Conservation (phyloP, 1,140 invertebrate species). For the Coptotermes formosanus region DNA sequence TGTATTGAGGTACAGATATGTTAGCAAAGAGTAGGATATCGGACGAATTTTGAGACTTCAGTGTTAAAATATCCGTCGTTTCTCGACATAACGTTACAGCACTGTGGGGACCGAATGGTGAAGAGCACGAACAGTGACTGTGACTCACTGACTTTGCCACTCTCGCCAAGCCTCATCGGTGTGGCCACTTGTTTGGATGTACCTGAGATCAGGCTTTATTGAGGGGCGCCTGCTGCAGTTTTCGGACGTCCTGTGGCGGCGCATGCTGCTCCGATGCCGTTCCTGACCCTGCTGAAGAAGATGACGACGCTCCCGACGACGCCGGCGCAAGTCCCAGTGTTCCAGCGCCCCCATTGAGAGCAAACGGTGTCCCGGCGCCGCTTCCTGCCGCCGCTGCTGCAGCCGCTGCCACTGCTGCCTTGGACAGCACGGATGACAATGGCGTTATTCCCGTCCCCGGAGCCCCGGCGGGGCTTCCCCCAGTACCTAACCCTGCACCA, state of each 20-base stretch:
- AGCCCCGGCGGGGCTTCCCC: slow-evolving; percentile 43
- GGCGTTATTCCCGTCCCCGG: slow-evolving; percentile 38
- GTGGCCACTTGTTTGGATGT: background rate
- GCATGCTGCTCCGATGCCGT: background rate
- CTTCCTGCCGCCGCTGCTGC: background rate
- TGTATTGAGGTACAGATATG: too few relatives aligned
- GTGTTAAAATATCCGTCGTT: too few relatives aligned
- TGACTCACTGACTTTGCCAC: background rate
- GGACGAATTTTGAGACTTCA: too few relatives aligned
- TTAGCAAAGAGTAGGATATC: too few relatives aligned
- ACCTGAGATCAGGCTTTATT: slow-evolving; percentile 26
- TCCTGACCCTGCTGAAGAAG: background rate
- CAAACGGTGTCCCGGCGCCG: background rate
- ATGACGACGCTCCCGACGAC: background rate
- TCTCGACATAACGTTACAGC: too few relatives aligned
- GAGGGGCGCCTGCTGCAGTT: background rate
- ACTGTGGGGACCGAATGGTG: too few relatives aligned
- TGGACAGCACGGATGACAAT: slow-evolving; percentile 12
- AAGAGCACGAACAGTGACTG: background rate
- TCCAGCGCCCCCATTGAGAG: background rate
- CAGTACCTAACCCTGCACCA: slow-evolving; percentile 45
- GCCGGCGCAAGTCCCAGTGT: background rate
- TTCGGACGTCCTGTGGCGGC: background rate
- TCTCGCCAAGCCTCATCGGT: background rate
- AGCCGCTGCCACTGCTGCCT: background rate